Percentiles rank a stretch among this genome's conserved stretches.
Evolutionary conservation across 2,797 vertebrate genomes (phyloP).

Genomic region (Myiotriccus ornatus): DNA sequence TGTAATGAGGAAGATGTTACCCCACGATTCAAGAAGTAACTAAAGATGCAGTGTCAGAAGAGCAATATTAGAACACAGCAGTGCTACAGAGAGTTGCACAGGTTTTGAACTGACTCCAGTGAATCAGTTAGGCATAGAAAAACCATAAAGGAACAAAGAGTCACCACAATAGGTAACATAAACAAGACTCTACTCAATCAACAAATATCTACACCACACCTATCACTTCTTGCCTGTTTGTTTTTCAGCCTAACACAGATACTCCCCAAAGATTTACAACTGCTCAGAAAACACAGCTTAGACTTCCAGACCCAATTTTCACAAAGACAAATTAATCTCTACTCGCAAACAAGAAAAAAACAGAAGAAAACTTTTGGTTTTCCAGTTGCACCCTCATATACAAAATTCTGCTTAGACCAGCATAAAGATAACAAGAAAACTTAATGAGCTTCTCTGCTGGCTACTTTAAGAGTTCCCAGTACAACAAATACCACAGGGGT

Average conservation of each 20-base stretch:
- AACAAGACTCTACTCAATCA: neutral
- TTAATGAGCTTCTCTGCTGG: rapidly evolving
- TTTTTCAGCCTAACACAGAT: rapidly evolving
- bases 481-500: rapidly evolving
- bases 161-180: rapidly evolving
- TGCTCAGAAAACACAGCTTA: rapidly evolving
- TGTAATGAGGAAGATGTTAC: rapidly evolving
- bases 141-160: neutral
- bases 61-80: rapidly evolving
- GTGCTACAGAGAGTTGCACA: rapidly evolving
- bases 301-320: rapidly evolving
- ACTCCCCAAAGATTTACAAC: neutral
- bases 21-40: neutral
- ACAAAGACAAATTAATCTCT: rapidly evolving
- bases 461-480: rapidly evolving
- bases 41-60: rapidly evolving
- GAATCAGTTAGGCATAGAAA: rapidly evolving
- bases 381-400: rapidly evolving
- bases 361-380: rapidly evolving
- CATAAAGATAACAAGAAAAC: rapidly evolving
- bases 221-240: rapidly evolving
- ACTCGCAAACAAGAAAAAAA: neutral
- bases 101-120: neutral
- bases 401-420: rapidly evolving
- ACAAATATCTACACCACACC: neutral